Evolutionary conservation across 2,888 invertebrate genomes (phyloP).

Genomic region (Tigriopus californicus): DNA sequence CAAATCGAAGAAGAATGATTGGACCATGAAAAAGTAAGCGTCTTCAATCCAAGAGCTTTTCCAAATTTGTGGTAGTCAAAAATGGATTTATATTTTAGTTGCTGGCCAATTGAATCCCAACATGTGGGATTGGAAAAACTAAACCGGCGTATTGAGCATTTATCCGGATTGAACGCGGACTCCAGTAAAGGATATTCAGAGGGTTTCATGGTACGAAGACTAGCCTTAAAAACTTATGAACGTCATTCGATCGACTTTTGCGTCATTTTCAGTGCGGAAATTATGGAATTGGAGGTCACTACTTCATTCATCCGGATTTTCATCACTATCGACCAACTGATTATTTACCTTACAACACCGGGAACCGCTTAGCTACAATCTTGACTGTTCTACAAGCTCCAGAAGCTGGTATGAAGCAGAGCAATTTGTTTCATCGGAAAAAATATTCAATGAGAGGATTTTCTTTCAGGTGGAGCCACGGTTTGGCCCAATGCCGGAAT

Average conservation of each 20-base stretch:
- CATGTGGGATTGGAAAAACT: neutral
- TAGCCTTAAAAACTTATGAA: no score
- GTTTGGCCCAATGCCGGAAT: neutral
- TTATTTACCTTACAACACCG: neutral
- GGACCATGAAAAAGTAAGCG: slow-evolving; percentile 14
- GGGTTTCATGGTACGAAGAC: neutral
- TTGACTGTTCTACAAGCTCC: neutral
- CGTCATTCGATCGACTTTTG: no score
- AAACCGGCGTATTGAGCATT: neutral
- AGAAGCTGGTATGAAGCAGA: neutral
- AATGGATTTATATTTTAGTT: neutral
- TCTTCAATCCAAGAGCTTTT: neutral
- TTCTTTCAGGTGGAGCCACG: neutral
- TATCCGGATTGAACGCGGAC: neutral
- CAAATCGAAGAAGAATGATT: neutral
- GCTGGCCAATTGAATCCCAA: neutral
- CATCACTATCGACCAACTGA: neutral
- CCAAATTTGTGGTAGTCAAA: neutral
- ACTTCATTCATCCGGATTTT: slow-evolving; percentile 1
- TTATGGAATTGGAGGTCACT: slow-evolving; percentile 1
- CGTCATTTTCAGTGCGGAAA: neutral
- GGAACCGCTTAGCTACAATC: neutral
- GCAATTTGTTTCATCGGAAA: no score
- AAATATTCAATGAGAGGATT: no score
- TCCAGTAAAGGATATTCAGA: neutral